phyloP scores from a whole-genome alignment of 2,797 vertebrate genomes.

The Microhierax caerulescens region DNA sequence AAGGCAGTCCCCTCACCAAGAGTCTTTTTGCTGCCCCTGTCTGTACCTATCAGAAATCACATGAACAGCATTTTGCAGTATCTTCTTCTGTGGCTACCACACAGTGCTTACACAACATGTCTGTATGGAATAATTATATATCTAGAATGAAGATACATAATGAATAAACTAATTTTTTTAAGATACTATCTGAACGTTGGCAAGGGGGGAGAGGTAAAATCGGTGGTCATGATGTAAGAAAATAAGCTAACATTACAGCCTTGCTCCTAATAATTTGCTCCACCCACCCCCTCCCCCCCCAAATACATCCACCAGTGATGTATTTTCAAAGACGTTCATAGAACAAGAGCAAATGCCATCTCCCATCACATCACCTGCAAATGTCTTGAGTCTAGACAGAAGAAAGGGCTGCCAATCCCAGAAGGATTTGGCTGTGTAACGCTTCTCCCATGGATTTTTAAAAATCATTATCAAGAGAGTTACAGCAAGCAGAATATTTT shows the following conservation, averaged over 20 bases:
- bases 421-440: background rate
- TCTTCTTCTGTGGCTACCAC: background rate
- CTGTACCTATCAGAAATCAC: conserved; percentile 24
- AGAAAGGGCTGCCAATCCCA: conserved; percentile 16
- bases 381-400: background rate
- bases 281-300: background rate
- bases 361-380: conserved; percentile 14
- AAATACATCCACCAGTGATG: background rate
- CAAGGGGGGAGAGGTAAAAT: background rate
- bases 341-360: conserved; percentile 22
- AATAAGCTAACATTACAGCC: background rate
- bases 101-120: background rate
- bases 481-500: background rate
- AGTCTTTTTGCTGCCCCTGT: conserved; percentile 39
- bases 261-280: background rate
- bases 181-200: background rate
- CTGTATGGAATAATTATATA: background rate
- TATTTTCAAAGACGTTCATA: background rate
- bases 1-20: background rate
- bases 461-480: background rate
- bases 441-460: background rate
- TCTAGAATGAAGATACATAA: background rate
- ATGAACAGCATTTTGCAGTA: background rate
- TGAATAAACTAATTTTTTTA: background rate
- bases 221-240: background rate